These are phyloP conservation scores for Cynoglossus semilaevis DNA, from an alignment of 2,113 vertebrate species.

Conservation along the genomic window DNA sequence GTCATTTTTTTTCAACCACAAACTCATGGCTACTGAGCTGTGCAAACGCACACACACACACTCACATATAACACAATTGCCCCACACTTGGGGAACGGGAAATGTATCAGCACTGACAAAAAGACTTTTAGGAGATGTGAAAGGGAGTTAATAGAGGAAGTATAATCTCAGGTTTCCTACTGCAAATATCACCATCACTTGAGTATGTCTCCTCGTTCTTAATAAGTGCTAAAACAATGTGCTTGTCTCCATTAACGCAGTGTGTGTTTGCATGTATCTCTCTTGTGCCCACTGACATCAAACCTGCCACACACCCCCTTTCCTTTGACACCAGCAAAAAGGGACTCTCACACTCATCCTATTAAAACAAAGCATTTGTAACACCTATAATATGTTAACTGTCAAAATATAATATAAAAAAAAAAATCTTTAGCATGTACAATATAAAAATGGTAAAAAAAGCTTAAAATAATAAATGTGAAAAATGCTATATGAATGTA, in stretches of 20 bases:
- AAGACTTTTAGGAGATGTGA: slow-evolving; percentile 52
- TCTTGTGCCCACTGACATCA: slow-evolving; percentile 59
- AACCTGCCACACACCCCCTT: slow-evolving; percentile 71
- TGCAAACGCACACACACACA: slow-evolving; percentile 18
- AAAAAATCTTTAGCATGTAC: too few species aligned
- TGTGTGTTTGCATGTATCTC: slow-evolving; percentile 22
- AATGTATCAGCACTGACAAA: slow-evolving; percentile 38
- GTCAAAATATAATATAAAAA: too few species aligned
- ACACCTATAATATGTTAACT: too few species aligned
- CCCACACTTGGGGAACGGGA: slow-evolving; percentile 15
- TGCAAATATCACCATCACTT: slow-evolving; percentile 35
- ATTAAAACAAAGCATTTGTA: slow-evolving; percentile 52
- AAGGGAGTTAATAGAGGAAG: slow-evolving; percentile 40
- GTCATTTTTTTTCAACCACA: slow-evolving; percentile 26
- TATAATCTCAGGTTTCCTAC: slow-evolving; percentile 39
- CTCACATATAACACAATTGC: slow-evolving; percentile 14
- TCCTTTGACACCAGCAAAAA: slow-evolving; percentile 73
- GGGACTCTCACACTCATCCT: slow-evolving; percentile 70
- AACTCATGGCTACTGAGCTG: slow-evolving; percentile 12
- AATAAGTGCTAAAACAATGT: slow-evolving; percentile 73
- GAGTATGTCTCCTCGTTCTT: slow-evolving; percentile 55
- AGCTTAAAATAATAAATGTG: too few species aligned
- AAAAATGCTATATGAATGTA: too few species aligned
- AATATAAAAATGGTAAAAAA: too few species aligned
- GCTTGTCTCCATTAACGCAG: slow-evolving; percentile 57